Evolutionary conservation across 2,113 vertebrate genomes (phyloP).

Genomic region (Microcebus ravelobensis): DNA sequence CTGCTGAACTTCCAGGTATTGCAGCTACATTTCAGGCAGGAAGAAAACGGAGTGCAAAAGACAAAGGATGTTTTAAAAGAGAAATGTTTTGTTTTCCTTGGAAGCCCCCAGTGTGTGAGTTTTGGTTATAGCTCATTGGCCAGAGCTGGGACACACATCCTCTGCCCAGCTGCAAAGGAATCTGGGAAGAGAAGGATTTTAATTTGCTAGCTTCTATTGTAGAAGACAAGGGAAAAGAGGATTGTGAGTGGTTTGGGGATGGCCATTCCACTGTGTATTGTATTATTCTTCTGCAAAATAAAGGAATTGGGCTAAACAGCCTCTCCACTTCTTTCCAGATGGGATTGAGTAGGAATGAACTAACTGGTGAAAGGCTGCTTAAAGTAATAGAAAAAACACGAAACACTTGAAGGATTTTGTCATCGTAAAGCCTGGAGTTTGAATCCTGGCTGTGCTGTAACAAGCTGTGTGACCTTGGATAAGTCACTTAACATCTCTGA

Average conservation of each 20-base stretch:
- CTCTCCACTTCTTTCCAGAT: neutral
- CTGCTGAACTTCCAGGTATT: neutral
- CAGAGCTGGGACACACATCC: neutral
- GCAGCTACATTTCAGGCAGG: neutral
- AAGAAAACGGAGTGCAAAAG: constrained; percentile 1
- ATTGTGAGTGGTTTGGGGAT: neutral
- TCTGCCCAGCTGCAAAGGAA: neutral
- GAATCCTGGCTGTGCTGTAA: neutral
- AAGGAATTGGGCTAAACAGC: neutral
- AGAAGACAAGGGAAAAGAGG: neutral
- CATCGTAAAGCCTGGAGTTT: neutral
- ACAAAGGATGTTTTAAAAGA: neutral
- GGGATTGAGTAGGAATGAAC: neutral
- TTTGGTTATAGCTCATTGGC: neutral
- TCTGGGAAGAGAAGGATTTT: neutral
- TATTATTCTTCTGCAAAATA: neutral
- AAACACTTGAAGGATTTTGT: neutral
- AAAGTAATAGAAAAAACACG: neutral
- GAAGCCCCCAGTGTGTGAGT: neutral
- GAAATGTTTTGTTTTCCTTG: neutral
- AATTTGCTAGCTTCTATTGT: neutral
- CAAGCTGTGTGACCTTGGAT: neutral
- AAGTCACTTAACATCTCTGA: neutral
- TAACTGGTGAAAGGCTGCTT: neutral
- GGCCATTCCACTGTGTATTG: neutral